phyloP scores from a whole-genome alignment of 2,888 invertebrate species.

The Margaritifera margaritifera region DNA sequence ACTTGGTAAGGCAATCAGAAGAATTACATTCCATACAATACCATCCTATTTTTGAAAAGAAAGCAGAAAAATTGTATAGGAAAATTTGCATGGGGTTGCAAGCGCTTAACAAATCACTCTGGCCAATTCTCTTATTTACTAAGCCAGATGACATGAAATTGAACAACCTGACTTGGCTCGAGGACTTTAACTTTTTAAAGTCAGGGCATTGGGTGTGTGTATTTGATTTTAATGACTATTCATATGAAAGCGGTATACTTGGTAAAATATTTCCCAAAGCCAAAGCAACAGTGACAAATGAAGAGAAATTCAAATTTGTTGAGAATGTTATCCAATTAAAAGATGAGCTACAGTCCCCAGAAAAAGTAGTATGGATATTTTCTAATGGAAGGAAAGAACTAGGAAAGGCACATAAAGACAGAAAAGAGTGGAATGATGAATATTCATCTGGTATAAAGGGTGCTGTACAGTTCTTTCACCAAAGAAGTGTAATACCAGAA shows the following conservation, averaged over 20 bases:
- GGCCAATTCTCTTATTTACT: slow-evolving; percentile 7
- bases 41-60: neutral
- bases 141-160: slow-evolving; percentile 14
- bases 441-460: slow-evolving; percentile 13
- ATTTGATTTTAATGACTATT: slow-evolving; percentile 19
- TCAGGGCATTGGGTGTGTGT: slow-evolving; percentile 6
- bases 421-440: slow-evolving; percentile 8
- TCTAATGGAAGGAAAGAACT: slow-evolving; percentile 11
- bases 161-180: neutral
- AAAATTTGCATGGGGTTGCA: slow-evolving; percentile 6
- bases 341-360: no score
- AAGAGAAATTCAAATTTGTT: no score
- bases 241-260: slow-evolving; percentile 11
- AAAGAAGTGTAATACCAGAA: slow-evolving; percentile 9
- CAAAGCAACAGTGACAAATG: no score
- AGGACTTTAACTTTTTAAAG: slow-evolving; percentile 9
- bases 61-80: slow-evolving; percentile 5
- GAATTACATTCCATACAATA: neutral
- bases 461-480: slow-evolving; percentile 19
- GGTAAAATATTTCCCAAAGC: no score
- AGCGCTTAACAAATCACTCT: slow-evolving; percentile 10
- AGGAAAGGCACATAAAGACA: neutral
- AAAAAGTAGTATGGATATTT: slow-evolving; percentile 16
- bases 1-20: neutral
- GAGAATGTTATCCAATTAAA: no score